Percentiles rank a stretch among this genome's conserved stretches.
These are phyloP conservation scores for Deladenus siricidicola DNA, from an alignment of 2,888 invertebrate species.

Conservation along the genomic window DNA sequence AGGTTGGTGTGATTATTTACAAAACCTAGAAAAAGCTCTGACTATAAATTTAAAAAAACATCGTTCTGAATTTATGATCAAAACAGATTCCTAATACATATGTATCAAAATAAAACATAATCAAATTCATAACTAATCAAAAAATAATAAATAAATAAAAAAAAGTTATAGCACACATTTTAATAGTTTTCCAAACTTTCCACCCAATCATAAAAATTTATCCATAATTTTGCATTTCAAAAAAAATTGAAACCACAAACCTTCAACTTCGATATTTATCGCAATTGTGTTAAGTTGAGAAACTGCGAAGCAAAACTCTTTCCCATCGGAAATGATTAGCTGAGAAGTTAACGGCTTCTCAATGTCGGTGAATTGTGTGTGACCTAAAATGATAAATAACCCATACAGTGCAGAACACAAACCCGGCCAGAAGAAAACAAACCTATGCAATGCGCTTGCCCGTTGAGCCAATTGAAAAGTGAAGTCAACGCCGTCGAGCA, in stretches of 20 bases:
- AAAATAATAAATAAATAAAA: too few species aligned
- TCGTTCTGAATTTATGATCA: neutral
- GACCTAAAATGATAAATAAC: slow-evolving; percentile 59
- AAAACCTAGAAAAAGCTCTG: slow-evolving; percentile 20
- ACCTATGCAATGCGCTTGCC: slow-evolving; percentile 50
- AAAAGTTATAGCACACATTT: too few species aligned
- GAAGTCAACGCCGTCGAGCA: slow-evolving; percentile 38
- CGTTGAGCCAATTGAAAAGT: slow-evolving; percentile 48
- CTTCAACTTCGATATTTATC: slow-evolving; percentile 41
- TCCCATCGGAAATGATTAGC: slow-evolving; percentile 78
- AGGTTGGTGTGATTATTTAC: slow-evolving; percentile 12
- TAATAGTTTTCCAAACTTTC: too few species aligned
- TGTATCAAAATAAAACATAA: neutral
- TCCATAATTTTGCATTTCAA: neutral
- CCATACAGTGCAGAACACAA: neutral
- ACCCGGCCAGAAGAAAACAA: neutral
- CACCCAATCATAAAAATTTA: neutral
- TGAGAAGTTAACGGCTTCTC: slow-evolving; percentile 84
- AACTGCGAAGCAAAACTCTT: slow-evolving; percentile 73
- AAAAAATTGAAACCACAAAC: neutral
- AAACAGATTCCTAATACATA: neutral
- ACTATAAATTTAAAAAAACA: neutral
- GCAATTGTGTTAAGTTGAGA: slow-evolving; percentile 80
- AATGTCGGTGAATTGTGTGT: slow-evolving; percentile 78
- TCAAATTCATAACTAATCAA: neutral